phyloP scores from a whole-genome alignment of 1,140 invertebrate species.

The Euschistus heros region DNA sequence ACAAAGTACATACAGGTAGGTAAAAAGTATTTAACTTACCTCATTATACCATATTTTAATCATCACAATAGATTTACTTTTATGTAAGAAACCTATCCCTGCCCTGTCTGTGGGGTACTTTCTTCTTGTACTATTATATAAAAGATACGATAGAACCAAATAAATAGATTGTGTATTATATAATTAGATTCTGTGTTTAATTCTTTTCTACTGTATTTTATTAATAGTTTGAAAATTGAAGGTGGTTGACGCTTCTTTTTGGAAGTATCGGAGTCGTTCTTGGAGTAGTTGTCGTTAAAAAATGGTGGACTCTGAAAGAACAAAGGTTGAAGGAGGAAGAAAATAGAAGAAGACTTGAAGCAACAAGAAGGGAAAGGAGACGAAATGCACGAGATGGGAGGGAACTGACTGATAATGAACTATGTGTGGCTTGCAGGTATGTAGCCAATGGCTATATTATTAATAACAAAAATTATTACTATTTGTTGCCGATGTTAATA shows the following conservation, averaged over 20 bases:
- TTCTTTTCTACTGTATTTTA: too few relatives aligned
- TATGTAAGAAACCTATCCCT: background rate
- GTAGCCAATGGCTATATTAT: background rate
- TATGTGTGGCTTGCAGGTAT: slow-evolving; percentile 59
- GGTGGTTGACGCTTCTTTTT: slow-evolving; percentile 51
- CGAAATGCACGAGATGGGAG: slow-evolving; percentile 45
- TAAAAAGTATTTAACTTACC: background rate
- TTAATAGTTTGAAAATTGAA: slow-evolving; percentile 30
- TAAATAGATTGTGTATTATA: too few relatives aligned
- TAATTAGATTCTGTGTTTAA: too few relatives aligned
- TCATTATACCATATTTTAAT: background rate
- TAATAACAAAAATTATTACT: too few relatives aligned
- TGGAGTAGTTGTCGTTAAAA: slow-evolving; percentile 48
- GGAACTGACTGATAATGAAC: slow-evolving; percentile 50
- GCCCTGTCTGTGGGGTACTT: too few relatives aligned
- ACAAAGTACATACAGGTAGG: slow-evolving; percentile 46
- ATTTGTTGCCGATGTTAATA: too few relatives aligned
- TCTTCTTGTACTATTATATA: too few relatives aligned
- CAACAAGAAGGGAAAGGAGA: slow-evolving; percentile 49
- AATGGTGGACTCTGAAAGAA: slow-evolving; percentile 47
- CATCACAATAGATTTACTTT: background rate
- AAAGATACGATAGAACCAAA: too few relatives aligned
- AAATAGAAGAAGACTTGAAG: slow-evolving; percentile 47
- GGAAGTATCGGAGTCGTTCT: slow-evolving; percentile 54
- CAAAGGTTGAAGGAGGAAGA: slow-evolving; percentile 41